Percentiles rank a stretch among this genome's conserved stretches.
Conservation (phyloP, 2,888 invertebrate species). For the Brenthis ino region DNA sequence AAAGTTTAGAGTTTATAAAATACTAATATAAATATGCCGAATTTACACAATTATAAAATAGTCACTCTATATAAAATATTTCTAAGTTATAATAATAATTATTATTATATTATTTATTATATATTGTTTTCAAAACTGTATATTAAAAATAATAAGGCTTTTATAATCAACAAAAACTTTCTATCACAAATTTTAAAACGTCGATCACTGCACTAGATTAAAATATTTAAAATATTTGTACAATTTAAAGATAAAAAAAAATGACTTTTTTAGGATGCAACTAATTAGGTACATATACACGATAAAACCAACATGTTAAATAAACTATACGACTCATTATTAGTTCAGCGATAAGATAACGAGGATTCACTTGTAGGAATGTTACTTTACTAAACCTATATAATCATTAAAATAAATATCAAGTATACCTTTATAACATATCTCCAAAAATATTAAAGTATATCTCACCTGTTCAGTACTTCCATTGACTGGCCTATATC, state of each 20-base stretch:
- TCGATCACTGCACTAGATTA: no score
- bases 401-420: conserved; percentile 11
- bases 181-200: no score
- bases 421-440: background rate
- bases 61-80: no score
- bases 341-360: conserved; percentile 49
- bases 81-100: no score
- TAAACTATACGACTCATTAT: conserved; percentile 46
- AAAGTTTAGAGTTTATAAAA: no score
- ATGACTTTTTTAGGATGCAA: conserved; percentile 27
- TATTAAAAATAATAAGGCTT: no score
- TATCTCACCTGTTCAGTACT: conserved; percentile 65
- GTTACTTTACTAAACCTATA: conserved; percentile 5
- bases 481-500: conserved; percentile 63
- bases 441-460: background rate
- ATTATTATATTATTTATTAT: no score
- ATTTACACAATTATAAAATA: no score
- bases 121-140: no score
- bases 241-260: background rate
- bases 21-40: no score
- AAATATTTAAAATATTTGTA: no score
- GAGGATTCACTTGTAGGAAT: conserved; percentile 19
- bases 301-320: conserved; percentile 30
- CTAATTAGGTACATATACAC: conserved; percentile 30
- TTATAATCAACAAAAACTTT: no score